Percentiles rank a stretch among this genome's conserved stretches.
These are phyloP conservation scores for Sebastiscus tertius DNA, from an alignment of 2,797 vertebrate species.

Conservation along the genomic window DNA sequence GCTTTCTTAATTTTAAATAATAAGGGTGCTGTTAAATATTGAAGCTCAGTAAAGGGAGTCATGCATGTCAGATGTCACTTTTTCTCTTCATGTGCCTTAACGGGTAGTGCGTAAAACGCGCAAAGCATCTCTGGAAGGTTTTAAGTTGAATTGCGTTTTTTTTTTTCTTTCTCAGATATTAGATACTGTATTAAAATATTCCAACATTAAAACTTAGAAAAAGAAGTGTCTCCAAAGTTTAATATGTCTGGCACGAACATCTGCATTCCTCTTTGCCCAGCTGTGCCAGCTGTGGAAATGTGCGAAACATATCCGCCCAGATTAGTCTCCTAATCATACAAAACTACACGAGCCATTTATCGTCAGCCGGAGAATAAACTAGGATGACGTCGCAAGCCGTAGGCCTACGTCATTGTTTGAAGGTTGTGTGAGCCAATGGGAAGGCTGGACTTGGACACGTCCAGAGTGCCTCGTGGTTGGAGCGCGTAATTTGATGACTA, in stretches of 20 bases:
- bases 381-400: constrained; percentile 27
- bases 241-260: not conserved
- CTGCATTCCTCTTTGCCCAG: not conserved
- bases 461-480: not conserved
- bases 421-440: constrained; percentile 56
- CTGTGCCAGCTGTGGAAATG: constrained; percentile 1
- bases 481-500: constrained; percentile 62
- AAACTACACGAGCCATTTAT: not conserved
- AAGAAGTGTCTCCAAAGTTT: not conserved
- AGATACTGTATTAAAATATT: not conserved
- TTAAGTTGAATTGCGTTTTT: not conserved
- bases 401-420: constrained; percentile 38
- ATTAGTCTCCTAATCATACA: not conserved
- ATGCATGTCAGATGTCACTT: constrained; percentile 15
- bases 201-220: not conserved
- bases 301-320: not conserved
- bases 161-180: not conserved
- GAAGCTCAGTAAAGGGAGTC: not conserved
- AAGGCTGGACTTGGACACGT: constrained; percentile 17
- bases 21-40: not conserved
- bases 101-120: constrained; percentile 12
- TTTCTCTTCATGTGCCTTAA: not conserved
- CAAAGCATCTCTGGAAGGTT: not conserved
- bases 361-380: constrained; percentile 24
- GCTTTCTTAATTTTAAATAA: not conserved